Evolutionary conservation across 2,113 vertebrate species (phyloP), one percentile per base, ranked within the genome.

Genomic region (Platysteira castanea): DNA sequence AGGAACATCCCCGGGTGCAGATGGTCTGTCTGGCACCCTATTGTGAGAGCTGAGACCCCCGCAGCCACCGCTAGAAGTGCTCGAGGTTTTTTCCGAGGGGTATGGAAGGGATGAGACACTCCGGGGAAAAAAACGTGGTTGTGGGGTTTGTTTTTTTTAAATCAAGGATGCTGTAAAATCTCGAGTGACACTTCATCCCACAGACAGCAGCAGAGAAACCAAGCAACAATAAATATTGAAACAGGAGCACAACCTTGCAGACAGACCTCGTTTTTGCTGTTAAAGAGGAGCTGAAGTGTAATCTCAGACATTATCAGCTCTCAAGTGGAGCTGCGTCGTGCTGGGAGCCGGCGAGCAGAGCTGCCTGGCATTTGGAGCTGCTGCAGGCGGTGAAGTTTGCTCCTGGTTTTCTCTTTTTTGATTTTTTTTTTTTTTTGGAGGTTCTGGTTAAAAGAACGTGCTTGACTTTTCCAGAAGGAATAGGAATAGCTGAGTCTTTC

Each of bases 1-100:
- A 15, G 33, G 90, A 96, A 41, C 92, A 78, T 90, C 88, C 89
- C 67, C 0, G 71, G 77, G 9, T 70, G 88, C 96, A 96, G 96
- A 95, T 97, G 95, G 96, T 96, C 92, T 56, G 95, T 96, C 96
- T 96, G 54, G 86, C 96, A 95, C 94, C 79, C 95, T 53, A 84
- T 93, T 94, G 92, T 92, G 89, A 60, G 88, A 93, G 80, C 95
- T 74, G 59, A 95, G 94, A 89, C 94, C 96, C 90, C 88, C 82
- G 44, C 92, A 96, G n/a, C 94, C 92, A 86, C 88, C 88, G 4
- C 88, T 78, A 94, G 87, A 94, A 96, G 88, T 85, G 92, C 92
- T 94, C 88, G 53, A 67, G 90, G 63, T 73, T 74, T 47, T 76
- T 63, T 15, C 26, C 35, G 15, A 50, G 39, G 74, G 84, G 47